These are phyloP conservation scores for Rhinolophus ferrumequinum DNA, from an alignment of 2,113 vertebrate genomes.

Conservation along the genomic window DNA sequence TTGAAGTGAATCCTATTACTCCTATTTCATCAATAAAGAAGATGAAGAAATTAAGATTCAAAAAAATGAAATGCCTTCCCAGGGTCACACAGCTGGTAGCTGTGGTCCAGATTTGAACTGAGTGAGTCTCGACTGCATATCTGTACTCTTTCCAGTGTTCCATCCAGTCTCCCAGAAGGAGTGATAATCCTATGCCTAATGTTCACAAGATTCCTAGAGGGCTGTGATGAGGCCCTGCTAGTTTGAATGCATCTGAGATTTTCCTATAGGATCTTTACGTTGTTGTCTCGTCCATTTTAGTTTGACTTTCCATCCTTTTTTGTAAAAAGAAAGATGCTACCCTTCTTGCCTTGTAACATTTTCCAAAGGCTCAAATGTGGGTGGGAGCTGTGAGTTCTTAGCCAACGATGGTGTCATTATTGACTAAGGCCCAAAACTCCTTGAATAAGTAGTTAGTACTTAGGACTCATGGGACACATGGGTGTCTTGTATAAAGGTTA, in stretches of 20 bases:
- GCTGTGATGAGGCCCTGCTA: not conserved
- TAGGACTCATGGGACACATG: not conserved
- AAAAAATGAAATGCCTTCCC: slow-evolving; percentile 10
- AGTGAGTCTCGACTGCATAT: not conserved
- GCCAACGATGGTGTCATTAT: not conserved
- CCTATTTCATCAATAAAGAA: not conserved
- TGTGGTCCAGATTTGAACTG: not conserved
- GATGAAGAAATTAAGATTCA: not conserved
- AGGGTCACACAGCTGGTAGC: not conserved
- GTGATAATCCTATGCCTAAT: not conserved
- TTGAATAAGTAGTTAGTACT: slow-evolving; percentile 46
- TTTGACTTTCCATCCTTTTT: not conserved
- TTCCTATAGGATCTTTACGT: not conserved
- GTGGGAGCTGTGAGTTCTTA: not conserved
- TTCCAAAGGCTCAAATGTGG: slow-evolving; percentile 27
- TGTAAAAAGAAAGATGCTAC: not conserved
- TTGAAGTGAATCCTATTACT: not conserved
- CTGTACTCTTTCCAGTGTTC: not conserved
- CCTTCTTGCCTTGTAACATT: slow-evolving; percentile 8
- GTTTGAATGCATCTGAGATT: slow-evolving; percentile 16
- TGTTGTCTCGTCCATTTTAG: not conserved
- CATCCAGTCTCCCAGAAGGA: not conserved
- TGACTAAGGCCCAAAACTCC: not conserved
- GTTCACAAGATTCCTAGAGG: not conserved
- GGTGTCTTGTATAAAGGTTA: slow-evolving; percentile 46